Conservation (phyloP, 2,888 invertebrate genomes). For the Idaea aversata region DNA sequence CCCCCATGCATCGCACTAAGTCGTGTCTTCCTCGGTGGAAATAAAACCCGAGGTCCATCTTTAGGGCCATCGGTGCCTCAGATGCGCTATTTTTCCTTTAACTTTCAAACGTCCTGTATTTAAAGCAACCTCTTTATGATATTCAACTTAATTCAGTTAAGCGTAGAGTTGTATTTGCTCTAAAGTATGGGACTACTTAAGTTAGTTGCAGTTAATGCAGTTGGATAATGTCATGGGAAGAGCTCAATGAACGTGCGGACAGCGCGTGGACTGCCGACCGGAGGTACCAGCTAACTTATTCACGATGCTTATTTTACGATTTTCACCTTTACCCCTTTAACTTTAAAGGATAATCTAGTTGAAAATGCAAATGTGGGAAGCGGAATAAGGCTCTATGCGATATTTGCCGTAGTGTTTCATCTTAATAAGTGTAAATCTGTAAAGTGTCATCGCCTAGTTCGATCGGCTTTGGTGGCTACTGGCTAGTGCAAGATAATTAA, state of each 20-base stretch:
- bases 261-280: slow-evolving; percentile 75
- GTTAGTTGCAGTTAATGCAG: slow-evolving; percentile 38
- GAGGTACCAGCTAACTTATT: slow-evolving; percentile 56
- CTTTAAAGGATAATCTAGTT: slow-evolving; percentile 35
- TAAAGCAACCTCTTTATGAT: slow-evolving; percentile 7
- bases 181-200: slow-evolving; percentile 29
- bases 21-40: slow-evolving; percentile 79
- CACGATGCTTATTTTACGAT: slow-evolving; percentile 40
- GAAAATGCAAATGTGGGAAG: slow-evolving; percentile 31
- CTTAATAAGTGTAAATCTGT: slow-evolving; percentile 63
- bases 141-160: not conserved
- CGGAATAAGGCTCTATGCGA: slow-evolving; percentile 36
- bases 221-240: slow-evolving; percentile 79
- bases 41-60: slow-evolving; percentile 80
- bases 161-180: slow-evolving; percentile 20
- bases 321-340: slow-evolving; percentile 38
- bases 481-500: slow-evolving; percentile 31
- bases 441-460: slow-evolving; percentile 44
- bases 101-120: slow-evolving; percentile 38
- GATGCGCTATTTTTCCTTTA: slow-evolving; percentile 67
- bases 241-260: slow-evolving; percentile 78
- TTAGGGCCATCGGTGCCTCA: slow-evolving; percentile 76
- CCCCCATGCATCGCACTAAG: slow-evolving; percentile 74
- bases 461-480: slow-evolving; percentile 42
- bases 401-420: slow-evolving; percentile 44